These are phyloP conservation scores for Pseudochromis fuscus DNA, from an alignment of 2,797 vertebrate genomes.

Conservation along the genomic window DNA sequence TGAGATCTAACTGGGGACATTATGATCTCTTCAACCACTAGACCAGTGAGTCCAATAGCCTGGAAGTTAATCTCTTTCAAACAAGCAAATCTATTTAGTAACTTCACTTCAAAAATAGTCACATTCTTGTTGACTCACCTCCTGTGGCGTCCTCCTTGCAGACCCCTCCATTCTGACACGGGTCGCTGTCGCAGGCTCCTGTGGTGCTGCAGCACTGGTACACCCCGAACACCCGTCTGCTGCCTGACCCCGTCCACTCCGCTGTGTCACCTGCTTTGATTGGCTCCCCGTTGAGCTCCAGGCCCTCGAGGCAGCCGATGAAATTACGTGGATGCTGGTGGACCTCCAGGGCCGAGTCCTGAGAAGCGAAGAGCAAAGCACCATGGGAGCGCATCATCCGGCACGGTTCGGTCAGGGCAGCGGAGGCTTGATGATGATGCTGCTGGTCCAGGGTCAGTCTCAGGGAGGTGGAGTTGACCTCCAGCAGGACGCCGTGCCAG, in stretches of 20 bases:
- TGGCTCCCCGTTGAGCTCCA: slow-evolving; percentile 86
- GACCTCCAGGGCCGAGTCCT: slow-evolving; percentile 17
- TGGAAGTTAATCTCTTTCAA: not conserved
- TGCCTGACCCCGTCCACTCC: slow-evolving; percentile 66
- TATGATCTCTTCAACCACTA: no score
- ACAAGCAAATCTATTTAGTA: not conserved
- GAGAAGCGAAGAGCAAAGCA: slow-evolving; percentile 86
- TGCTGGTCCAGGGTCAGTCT: slow-evolving; percentile 85
- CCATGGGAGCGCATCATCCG: slow-evolving; percentile 71
- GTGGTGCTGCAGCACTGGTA: slow-evolving; percentile 87
- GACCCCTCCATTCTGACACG: slow-evolving; percentile 88
- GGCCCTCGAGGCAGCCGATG: slow-evolving; percentile 88
- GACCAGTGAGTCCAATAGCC: no score
- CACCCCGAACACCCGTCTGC: slow-evolving; percentile 85
- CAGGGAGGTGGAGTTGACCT: slow-evolving; percentile 83
- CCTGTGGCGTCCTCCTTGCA: slow-evolving; percentile 83
- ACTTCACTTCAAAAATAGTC: not conserved
- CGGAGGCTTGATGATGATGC: slow-evolving; percentile 66
- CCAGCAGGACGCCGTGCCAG: slow-evolving; percentile 90
- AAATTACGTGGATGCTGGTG: slow-evolving; percentile 76
- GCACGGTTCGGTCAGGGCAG: slow-evolving; percentile 82
- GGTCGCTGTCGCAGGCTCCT: slow-evolving; percentile 81
- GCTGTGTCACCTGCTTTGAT: slow-evolving; percentile 72
- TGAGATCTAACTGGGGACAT: no score
- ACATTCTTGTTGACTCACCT: slow-evolving; percentile 81